Evolutionary conservation across 1,140 invertebrate genomes (phyloP), one percentile per base, ranked within the genome.

Genomic region (Thereuonema tuberculata): DNA sequence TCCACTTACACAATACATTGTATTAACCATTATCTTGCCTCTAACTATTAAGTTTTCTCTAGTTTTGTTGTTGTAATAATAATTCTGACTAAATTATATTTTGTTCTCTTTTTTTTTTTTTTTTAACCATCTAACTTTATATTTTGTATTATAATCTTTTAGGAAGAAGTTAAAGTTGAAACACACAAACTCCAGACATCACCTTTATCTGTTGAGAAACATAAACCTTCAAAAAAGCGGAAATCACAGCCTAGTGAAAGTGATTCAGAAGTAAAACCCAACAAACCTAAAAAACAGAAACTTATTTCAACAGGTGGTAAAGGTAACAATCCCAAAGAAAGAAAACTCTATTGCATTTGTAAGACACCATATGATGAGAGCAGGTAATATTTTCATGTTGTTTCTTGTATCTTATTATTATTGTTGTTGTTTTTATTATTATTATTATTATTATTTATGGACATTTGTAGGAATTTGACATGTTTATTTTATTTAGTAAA

Each of bases 341-440:
- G 89, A 63, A 93, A 93, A 70, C 75, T 95, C 0, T 88, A 95
- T 67, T 98, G 94, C 71, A 76, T 94, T 23, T 98, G 95, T 71
- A 83, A 88, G 68, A 95, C 87, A 37, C 91, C 92, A 2, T 98
- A 96, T 71, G 93, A 98, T 73, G 87, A 92, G 68, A 87, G 87
- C 14, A 92, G 90, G 84, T 88, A 72, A 72, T 78, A 61, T 57
- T 25, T 56, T 37, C 25, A 12, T 52, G 59, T 28, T 56, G 15
- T 31, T 63, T 2, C 14, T 28, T 15, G n/a, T n/a, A n/a, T n/a
- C n/a, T n/a, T n/a, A n/a, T n/a, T n/a, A n/a, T n/a, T n/a, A n/a
- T n/a, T n/a, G n/a, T n/a, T n/a, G n/a, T n/a, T n/a, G n/a, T n/a
- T n/a, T n/a, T n/a, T n/a, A n/a, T n/a, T n/a, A n/a, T n/a, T n/a